Evolutionary conservation across 2,888 invertebrate genomes (phyloP), one percentile per base, ranked within the genome.

Genomic region (Chloromyia formosa): DNA sequence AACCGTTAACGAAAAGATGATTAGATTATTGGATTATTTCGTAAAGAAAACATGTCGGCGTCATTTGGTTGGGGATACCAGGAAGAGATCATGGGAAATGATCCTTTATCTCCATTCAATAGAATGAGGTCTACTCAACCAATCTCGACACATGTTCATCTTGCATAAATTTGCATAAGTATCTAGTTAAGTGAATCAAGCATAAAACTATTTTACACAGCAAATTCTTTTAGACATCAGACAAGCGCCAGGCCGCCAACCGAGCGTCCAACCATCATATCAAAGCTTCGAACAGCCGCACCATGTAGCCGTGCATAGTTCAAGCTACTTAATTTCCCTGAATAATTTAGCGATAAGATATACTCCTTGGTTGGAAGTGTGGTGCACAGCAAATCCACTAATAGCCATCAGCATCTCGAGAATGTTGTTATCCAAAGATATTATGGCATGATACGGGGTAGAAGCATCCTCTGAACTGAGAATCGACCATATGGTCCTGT

Each of bases 401-500:
- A 42, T 64, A 42, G 64, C 64, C 20, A 20, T 18, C n/a, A 42
- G 40, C 23, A 22, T 20, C 16, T 45, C 45, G 1, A 16, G 20
- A 45, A 5, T 66, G 66, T 3, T 66, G 23, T 22, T 66, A 22
- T 45, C 66, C 49, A 14, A 66, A 66, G 66, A 66, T 66, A 66
- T 20, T 35, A 7, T 35, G 27, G 27, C 27, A 49, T 49, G 66
- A 18, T n/a, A n/a, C n/a, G 2, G 27, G 27, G 27, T 40, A n/a
- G n/a, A n/a, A n/a, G n/a, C n/a, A 49, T 18, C 16, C 42, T 35
- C 27, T 35, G 27, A 35, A 35, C 27, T 35, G 20, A 12, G 18
- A 58, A 58, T 56, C 71, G 56, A 71, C 71, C 71, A 71, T 71
- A 71, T 71, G 71, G 71, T 71, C 71, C 71, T 71, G 71, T 71